Evolutionary conservation across 92 coral and sea anemone species (phyloP), one percentile per base, ranked within the genome.

Genomic region (Heliopora coerulea): DNA sequence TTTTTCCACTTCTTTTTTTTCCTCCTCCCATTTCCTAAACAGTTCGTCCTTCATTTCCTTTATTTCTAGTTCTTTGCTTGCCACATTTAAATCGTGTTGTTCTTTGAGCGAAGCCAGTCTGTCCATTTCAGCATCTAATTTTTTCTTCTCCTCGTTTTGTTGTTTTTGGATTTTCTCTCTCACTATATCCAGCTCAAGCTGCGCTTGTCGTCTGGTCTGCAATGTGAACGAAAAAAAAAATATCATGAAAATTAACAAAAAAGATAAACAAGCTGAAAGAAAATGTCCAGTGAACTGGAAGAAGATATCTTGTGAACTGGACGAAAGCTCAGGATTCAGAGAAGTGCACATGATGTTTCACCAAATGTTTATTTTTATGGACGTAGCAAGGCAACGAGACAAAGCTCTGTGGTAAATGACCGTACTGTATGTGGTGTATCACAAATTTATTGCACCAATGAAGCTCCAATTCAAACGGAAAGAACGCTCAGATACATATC

Each of bases 101-200:
- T 93, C 98, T 54, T 93, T 96, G 19, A 93, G 73, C 3, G 92
- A 88, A 31, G 91, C 75, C 14, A 93, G 86, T 15, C 98, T 83
- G 70, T 93, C 86, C 98, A 93, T 93, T 65, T 93, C 98, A 12
- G 92, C 72, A 40, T 90, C 98, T 19, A 93, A 63, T 25, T 91
- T 83, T 77, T 79, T 81, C 32, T 86, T 82, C 62, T 93, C 98
- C 72, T 93, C 98, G 25, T 88, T 88, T 54, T 93, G 98, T 32
- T 93, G 96, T 62, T 83, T 80, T 41, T 87, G 82, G 48, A 93
- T 93, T 56, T 88, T 72, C 48, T 90, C 96, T 72, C 85, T 91
- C 49, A 93, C 91, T 72, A 57, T 32, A 8, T 70, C 77, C 4
- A 70, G 63, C 39, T 70, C 77, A 8, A 31, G 77, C 20, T 70